phyloP scores from a whole-genome alignment of 2,797 vertebrate genomes.

The Clarias platycephalus region DNA sequence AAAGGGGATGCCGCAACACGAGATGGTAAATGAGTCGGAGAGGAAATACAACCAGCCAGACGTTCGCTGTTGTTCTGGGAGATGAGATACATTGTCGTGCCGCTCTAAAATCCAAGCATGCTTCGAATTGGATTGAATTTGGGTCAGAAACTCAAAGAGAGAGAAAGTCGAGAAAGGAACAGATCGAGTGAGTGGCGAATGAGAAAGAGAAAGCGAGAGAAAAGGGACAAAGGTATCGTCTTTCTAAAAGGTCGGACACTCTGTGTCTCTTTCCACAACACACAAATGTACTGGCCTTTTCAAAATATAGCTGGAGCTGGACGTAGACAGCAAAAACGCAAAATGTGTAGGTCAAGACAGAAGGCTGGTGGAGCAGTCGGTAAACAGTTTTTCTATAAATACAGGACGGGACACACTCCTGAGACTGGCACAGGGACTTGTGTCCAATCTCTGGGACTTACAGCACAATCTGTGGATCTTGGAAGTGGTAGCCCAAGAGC shows the following conservation, averaged over 20 bases:
- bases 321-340: slow-evolving; percentile 12
- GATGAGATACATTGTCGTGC: slow-evolving; percentile 48
- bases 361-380: slow-evolving; percentile 8
- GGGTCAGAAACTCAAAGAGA: slow-evolving; percentile 8
- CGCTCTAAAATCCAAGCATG: slow-evolving; percentile 35
- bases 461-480: neutral
- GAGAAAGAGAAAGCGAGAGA: slow-evolving; percentile 30
- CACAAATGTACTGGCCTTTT: slow-evolving; percentile 61
- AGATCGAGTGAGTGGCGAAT: slow-evolving; percentile 10
- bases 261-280: slow-evolving; percentile 32
- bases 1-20: slow-evolving; percentile 47
- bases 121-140: slow-evolving; percentile 53
- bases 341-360: slow-evolving; percentile 27
- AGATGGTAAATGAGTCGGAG: slow-evolving; percentile 56
- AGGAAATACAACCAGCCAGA: slow-evolving; percentile 55
- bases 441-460: neutral
- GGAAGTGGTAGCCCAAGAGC: neutral
- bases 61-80: slow-evolving; percentile 49
- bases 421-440: neutral
- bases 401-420: neutral
- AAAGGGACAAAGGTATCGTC: slow-evolving; percentile 55
- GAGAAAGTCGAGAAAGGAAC: neutral
- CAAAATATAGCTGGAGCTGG: slow-evolving; percentile 40
- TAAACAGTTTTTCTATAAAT: slow-evolving; percentile 11
- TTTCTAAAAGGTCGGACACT: slow-evolving; percentile 59